phyloP scores from a whole-genome alignment of 2,888 invertebrate genomes.

The Tupiocoris notatus region DNA sequence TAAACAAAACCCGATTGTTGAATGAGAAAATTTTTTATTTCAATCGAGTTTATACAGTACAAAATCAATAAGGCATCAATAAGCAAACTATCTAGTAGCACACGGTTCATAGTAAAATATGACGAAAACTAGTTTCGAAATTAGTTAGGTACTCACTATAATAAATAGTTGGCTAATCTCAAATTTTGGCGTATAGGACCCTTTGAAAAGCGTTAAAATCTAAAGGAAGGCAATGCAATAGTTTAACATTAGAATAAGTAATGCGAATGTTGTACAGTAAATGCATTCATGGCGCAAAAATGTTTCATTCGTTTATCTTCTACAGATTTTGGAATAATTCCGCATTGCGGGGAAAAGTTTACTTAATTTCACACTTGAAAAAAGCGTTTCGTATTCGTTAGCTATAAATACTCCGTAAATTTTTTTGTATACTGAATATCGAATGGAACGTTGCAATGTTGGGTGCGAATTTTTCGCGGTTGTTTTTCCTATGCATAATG shows the following conservation, averaged over 20 bases:
- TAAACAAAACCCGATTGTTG: not conserved
- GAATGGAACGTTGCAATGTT: no score
- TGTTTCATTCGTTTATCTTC: not conserved
- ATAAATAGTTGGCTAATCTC: not conserved
- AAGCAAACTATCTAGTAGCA: not conserved
- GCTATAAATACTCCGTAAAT: no score
- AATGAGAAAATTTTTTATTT: constrained; percentile 14
- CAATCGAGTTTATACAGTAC: not conserved
- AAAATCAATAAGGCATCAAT: not conserved
- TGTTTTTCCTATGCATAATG: no score
- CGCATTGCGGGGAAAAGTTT: no score
- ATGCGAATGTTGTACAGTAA: constrained; percentile 12
- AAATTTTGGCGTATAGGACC: not conserved
- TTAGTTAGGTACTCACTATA: not conserved
- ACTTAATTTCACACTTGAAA: no score
- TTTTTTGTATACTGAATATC: no score
- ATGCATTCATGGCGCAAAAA: constrained; percentile 25
- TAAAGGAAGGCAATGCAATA: constrained; percentile 26
- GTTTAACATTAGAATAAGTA: constrained; percentile 15
- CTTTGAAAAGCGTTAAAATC: constrained; percentile 24
- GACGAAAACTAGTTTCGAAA: not conserved
- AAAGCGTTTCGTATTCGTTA: no score
- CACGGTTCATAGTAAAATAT: not conserved
- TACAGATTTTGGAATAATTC: no score
- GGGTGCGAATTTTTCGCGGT: no score